Base-by-base conservation (phyloP, 2,888 invertebrate species). In the Cosmia trapezina region DNA sequence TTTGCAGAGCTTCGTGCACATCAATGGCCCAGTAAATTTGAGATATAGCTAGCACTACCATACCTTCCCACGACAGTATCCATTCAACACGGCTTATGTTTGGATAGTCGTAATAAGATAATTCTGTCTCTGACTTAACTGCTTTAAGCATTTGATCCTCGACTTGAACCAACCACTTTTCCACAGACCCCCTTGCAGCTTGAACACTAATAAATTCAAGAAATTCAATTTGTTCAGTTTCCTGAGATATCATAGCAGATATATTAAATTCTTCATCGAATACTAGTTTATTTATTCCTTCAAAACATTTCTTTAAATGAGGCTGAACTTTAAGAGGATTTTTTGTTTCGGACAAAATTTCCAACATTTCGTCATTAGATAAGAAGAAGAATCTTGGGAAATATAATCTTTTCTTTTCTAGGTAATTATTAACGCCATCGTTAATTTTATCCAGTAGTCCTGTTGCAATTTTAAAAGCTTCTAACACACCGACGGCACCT, bases 361-460 rank as follows among this genome's bases (percentile, higher is more conserved):
- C 98, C 85, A 99, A 95, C 97, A 99, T 97, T 93, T 99, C 98
- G 88, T 98, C 98, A 91, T 99, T 98, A 9, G 98, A 98, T 74
- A 99, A 95, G 90, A 99, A 99, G 96, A 98, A 99, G 91, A 99
- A 98, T 91, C 98, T 97, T 56, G 98, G 97, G 90, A 98, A 98
- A 92, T 96, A 98, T 14, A 98, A 94, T 82, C 98, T 94, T 92
- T 98, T 98, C 93, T 97, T 98, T 94, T 98, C 98, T 78, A 98
- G 95, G 91, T 98, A 98, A 85, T 97, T 97, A 83, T 98, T 97
- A 0, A 98, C 97, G 7, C 98, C 98, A 73, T 98, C 98, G 90
- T 98, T 98, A 72, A 98, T 98, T 93, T 97, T 97, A 83, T 98
- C 98, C 84, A 98, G 94, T 65, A 98, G 94, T 57, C 94, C 96